Evolutionary conservation across 2,113 vertebrate genomes (phyloP).

Genomic region (Otolemur garnettii): DNA sequence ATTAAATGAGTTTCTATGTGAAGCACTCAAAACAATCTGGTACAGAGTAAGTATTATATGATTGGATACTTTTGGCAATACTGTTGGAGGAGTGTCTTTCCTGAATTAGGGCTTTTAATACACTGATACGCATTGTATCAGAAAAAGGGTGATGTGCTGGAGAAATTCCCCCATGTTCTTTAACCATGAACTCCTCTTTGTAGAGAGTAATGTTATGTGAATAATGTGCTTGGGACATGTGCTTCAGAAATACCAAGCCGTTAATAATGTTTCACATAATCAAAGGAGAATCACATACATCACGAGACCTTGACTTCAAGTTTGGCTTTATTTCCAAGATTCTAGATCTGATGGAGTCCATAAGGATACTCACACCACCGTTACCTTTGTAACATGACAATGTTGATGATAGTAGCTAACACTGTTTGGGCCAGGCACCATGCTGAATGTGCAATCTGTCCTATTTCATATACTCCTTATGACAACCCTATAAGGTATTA

Average conservation of each 20-base stretch:
- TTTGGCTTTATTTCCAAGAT: background rate
- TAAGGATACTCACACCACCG: background rate
- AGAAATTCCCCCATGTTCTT: background rate
- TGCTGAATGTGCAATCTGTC: background rate
- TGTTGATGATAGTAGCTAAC: background rate
- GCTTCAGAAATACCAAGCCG: background rate
- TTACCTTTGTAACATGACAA: background rate
- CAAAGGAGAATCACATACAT: background rate
- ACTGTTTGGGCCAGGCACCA: background rate
- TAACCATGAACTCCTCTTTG: background rate
- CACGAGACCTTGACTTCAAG: background rate
- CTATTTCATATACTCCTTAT: background rate
- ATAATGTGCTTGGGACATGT: background rate
- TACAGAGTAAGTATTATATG: background rate
- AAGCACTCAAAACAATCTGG: background rate
- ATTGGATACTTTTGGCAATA: background rate
- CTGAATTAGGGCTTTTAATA: background rate
- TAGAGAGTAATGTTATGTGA: background rate
- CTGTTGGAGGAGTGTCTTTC: background rate
- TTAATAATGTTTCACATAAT: constrained; percentile 20
- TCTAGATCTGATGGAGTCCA: background rate
- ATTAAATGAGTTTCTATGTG: background rate
- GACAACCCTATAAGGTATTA: background rate
- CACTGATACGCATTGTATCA: background rate
- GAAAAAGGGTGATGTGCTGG: background rate